These are phyloP conservation scores for Sturmia bella DNA, from an alignment of 2,888 invertebrate genomes.

Conservation along the genomic window DNA sequence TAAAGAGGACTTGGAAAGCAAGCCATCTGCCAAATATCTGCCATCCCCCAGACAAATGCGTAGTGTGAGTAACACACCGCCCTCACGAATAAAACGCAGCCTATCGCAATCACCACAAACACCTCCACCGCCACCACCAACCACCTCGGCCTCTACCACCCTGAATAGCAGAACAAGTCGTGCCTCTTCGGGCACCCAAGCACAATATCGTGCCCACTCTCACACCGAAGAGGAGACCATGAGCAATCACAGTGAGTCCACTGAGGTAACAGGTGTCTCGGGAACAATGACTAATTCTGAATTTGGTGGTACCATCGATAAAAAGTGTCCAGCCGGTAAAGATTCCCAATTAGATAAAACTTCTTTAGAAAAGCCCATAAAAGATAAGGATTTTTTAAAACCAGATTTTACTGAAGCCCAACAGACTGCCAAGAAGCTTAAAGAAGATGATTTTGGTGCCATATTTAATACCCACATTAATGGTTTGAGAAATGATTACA, in stretches of 20 bases:
- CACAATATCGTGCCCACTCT: slow-evolving; percentile 46
- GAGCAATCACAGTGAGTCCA: slow-evolving; percentile 80
- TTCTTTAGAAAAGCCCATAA: neutral
- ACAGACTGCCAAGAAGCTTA: slow-evolving; percentile 51
- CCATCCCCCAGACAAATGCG: slow-evolving; percentile 41
- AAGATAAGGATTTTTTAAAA: slow-evolving; percentile 8
- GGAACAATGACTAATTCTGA: slow-evolving; percentile 77
- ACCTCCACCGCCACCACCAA: slow-evolving; percentile 70
- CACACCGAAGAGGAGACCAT: slow-evolving; percentile 78
- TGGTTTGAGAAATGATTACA: slow-evolving; percentile 78
- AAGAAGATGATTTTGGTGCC: slow-evolving; percentile 74
- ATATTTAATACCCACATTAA: slow-evolving; percentile 78
- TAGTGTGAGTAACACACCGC: slow-evolving; percentile 32
- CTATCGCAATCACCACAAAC: slow-evolving; percentile 58
- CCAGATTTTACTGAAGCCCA: slow-evolving; percentile 29
- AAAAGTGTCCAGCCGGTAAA: slow-evolving; percentile 55
- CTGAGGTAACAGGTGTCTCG: slow-evolving; percentile 80
- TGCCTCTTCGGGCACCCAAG: slow-evolving; percentile 54
- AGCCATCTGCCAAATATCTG: neutral
- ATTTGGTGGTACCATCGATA: slow-evolving; percentile 76
- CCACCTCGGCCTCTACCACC: slow-evolving; percentile 70
- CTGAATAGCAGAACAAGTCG: slow-evolving; percentile 70
- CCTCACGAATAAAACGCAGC: slow-evolving; percentile 33
- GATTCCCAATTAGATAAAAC: slow-evolving; percentile 3
- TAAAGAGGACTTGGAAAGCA: slow-evolving; percentile 13